Evolutionary conservation across 2,888 invertebrate species (phyloP), one percentile per base, ranked within the genome.

Genomic region (Calameuta idolon): DNA sequence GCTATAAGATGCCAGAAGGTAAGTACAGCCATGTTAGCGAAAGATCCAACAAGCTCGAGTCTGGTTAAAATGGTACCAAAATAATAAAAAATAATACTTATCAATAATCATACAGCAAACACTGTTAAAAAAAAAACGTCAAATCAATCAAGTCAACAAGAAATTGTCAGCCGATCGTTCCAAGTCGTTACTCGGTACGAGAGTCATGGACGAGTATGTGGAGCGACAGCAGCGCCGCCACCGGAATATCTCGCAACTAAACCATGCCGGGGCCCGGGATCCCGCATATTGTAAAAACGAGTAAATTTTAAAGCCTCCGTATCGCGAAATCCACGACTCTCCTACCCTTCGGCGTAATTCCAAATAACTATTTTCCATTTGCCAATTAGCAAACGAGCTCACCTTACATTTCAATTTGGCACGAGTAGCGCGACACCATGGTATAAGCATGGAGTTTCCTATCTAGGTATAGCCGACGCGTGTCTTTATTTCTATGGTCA

Each of bases 291-390:
- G 55, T 23, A 55, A 23, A 40, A 9, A 55, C 23, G 9, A 55
- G 23, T 55, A 23, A 23, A 23, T 55, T 23, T 55, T 55, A 4
- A 23, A 55, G 55, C 23, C 23, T 2, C 55, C 2, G 1, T 35
- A 40, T 40, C 40, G 40, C 40, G 15, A 40, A 40, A 40, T 15
- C 4, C 15, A 40, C 4, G 12, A 40, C 3, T 40, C 40, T 15
- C 4, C 40, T 40, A 3, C 11, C 40, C 15, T 4, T 40, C 40
- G 40, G 12, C 15, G 40, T 15, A 40, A 40, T 15, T 15, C 1
- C 40, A 15, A 77, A 75, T 74, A 73, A 73, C 73, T 69, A 69
- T 77, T 77, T 77, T 77, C 71, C 69, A 77, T 77, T 79, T 77
- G 75, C 75, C 35, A 75, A 79, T 79, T 79, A 79, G 69, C 78